Percentiles rank a stretch among this genome's conserved stretches.
These are phyloP conservation scores for Phycodurus eques DNA, from an alignment of 2,113 vertebrate species.

Conservation along the genomic window DNA sequence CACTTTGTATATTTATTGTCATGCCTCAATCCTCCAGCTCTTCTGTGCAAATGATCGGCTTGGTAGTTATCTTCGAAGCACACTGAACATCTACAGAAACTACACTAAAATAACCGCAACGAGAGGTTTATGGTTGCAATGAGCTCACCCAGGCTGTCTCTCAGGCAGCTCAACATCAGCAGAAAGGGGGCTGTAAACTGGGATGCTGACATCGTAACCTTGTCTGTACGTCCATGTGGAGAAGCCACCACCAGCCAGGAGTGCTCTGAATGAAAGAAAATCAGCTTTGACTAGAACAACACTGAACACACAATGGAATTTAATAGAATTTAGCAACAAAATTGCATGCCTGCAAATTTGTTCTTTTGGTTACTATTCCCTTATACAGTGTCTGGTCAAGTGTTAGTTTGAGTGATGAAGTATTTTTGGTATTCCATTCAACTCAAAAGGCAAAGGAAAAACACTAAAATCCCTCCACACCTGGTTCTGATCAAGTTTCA, in stretches of 20 bases:
- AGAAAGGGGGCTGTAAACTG: conserved; percentile 91
- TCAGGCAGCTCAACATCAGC: conserved; percentile 86
- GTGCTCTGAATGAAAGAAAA: conserved; percentile 75
- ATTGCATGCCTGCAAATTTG: conserved; percentile 10
- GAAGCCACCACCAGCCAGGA: conserved; percentile 94
- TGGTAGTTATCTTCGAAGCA: background rate
- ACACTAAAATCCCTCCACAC: conserved; percentile 57
- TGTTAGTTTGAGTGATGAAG: conserved; percentile 17
- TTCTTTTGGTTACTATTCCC: background rate
- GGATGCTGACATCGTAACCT: conserved; percentile 97
- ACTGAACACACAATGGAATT: conserved; percentile 8
- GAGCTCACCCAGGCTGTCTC: conserved; percentile 85
- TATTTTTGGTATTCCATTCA: conserved; percentile 12
- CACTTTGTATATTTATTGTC: background rate
- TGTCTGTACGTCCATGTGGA: conserved; percentile 98
- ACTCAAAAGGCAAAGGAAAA: conserved; percentile 21
- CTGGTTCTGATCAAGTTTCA: conserved; percentile 65
- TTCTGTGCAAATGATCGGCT: background rate
- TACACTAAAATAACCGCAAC: background rate
- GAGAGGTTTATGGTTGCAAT: background rate
- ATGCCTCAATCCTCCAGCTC: background rate
- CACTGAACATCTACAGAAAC: background rate
- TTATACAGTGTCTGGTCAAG: background rate
- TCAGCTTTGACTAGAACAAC: conserved; percentile 4
- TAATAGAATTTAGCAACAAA: background rate